Evolutionary conservation across 2,113 vertebrate species (phyloP).

Genomic region (Pontoporia blainvillei): DNA sequence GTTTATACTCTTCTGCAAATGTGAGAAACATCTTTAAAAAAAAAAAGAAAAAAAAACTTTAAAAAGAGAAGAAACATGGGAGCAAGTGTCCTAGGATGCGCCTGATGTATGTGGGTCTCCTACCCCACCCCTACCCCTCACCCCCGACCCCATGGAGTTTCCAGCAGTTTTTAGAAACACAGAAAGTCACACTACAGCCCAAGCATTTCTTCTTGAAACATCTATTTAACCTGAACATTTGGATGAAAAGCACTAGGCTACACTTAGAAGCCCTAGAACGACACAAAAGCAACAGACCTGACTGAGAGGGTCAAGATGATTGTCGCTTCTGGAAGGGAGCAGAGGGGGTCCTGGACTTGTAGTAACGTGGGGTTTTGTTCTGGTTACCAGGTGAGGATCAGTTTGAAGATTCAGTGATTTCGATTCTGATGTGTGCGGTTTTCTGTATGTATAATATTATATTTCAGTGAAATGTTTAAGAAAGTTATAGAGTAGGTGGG

Average conservation of each 20-base stretch:
- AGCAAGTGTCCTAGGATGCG: not conserved
- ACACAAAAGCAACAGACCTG: not conserved
- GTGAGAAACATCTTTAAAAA: not conserved
- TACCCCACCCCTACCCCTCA: fast-evolving
- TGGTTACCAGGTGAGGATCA: not conserved
- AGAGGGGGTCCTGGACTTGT: not conserved
- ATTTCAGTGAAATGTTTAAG: not conserved
- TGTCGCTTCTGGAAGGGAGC: not conserved
- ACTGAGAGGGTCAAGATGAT: not conserved
- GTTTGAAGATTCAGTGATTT: not conserved
- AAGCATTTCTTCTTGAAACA: not conserved
- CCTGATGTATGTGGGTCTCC: not conserved
- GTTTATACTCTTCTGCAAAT: not conserved
- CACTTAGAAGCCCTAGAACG: not conserved
- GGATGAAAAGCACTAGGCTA: not conserved
- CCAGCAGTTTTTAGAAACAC: not conserved
- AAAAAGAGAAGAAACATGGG: not conserved
- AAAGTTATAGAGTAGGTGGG: not conserved
- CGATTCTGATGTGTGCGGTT: not conserved
- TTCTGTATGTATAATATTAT: not conserved
- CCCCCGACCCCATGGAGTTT: not conserved
- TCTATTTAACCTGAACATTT: not conserved
- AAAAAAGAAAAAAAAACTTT: not conserved
- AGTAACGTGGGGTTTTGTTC: not conserved
- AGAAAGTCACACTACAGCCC: not conserved